These are phyloP conservation scores for Probaryconus sp. DNA, from an alignment of 1,140 invertebrate species.

Conservation along the genomic window DNA sequence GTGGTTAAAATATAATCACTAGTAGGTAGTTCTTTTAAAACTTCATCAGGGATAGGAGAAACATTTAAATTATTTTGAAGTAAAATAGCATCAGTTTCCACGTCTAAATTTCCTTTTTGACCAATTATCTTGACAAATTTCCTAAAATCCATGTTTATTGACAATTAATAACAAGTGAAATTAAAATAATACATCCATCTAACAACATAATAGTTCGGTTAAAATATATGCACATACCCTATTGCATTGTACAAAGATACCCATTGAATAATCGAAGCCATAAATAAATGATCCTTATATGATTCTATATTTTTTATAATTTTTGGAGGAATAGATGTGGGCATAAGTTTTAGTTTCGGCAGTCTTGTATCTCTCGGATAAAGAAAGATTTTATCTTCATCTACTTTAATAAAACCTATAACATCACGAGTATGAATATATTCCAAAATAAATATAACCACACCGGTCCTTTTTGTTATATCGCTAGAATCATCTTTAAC, in stretches of 20 bases:
- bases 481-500: constrained; percentile 43
- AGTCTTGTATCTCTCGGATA: constrained; percentile 85
- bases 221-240: constrained; percentile 74
- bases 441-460: constrained; percentile 80
- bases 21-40: constrained; percentile 80
- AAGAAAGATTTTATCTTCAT: constrained; percentile 81
- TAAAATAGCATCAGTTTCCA: constrained; percentile 88
- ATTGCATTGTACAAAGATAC: constrained; percentile 56
- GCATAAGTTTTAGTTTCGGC: constrained; percentile 83
- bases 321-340: constrained; percentile 80
- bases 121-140: constrained; percentile 78
- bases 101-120: constrained; percentile 85
- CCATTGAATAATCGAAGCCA: constrained; percentile 86
- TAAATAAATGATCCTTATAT: constrained; percentile 82
- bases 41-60: constrained; percentile 81
- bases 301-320: constrained; percentile 79
- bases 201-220: too few species aligned
- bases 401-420: constrained; percentile 83
- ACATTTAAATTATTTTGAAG: constrained; percentile 86
- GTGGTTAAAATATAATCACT: constrained; percentile 79
- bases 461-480: constrained; percentile 74
- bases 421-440: constrained; percentile 82
- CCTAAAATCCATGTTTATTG: constrained; percentile 7
- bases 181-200: neutral
- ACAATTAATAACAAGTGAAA: neutral